These are phyloP conservation scores for Rhinichthys osculus DNA, from an alignment of 2,797 vertebrate genomes.

Conservation along the genomic window DNA sequence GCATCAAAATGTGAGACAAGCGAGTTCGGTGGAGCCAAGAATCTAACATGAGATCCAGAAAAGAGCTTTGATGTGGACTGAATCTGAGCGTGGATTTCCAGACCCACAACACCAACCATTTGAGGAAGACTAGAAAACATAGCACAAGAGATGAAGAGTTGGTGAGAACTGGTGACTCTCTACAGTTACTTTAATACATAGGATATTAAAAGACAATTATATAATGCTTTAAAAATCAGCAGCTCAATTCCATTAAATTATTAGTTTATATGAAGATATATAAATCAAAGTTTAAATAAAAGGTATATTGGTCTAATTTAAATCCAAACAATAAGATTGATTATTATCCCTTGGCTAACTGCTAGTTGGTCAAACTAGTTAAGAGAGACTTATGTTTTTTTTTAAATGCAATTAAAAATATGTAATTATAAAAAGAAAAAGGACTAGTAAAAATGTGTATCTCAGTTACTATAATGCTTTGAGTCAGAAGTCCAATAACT, in stretches of 20 bases:
- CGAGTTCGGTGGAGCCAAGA: conserved; percentile 93
- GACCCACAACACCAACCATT: conserved; percentile 90
- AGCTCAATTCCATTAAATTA: background rate
- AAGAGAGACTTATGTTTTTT: background rate
- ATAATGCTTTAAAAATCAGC: background rate
- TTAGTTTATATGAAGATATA: background rate
- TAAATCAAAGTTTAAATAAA: background rate
- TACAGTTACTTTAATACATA: background rate
- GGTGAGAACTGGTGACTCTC: background rate
- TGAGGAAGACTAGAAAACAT: conserved; percentile 71
- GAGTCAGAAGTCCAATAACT: too few relatives aligned
- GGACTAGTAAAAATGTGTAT: background rate
- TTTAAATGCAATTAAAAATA: background rate
- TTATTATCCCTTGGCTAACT: background rate
- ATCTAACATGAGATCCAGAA: conserved; percentile 88
- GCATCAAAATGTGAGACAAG: conserved; percentile 96
- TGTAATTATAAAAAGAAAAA: background rate
- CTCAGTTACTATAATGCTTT: background rate
- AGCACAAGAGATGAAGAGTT: conserved; percentile 29
- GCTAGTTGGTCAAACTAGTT: background rate
- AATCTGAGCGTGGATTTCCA: conserved; percentile 97
- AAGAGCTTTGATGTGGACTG: conserved; percentile 93
- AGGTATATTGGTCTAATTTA: background rate
- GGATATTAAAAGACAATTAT: background rate
- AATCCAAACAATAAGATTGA: background rate